Percentiles rank a stretch among this genome's conserved stretches.
Evolutionary conservation across 2,888 invertebrate species (phyloP).

Genomic region (Mythimna lalbum): DNA sequence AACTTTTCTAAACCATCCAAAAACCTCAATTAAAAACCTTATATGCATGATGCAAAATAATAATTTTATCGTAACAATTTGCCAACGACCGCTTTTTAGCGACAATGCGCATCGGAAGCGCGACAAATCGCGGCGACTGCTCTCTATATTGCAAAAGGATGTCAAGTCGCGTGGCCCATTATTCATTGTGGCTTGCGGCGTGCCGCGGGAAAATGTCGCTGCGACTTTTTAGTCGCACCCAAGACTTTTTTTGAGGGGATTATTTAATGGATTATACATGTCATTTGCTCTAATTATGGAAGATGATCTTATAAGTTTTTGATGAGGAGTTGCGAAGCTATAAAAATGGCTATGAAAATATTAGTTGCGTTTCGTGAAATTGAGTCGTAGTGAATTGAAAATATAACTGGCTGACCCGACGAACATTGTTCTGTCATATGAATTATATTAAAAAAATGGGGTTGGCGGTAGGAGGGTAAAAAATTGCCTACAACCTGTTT

Average conservation of each 20-base stretch:
- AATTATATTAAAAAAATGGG: no score
- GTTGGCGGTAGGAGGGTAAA: no score
- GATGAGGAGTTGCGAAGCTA: conserved; percentile 9
- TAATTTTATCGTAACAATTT: conserved; percentile 65
- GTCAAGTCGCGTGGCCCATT: conserved; percentile 81
- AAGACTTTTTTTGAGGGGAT: conserved; percentile 54
- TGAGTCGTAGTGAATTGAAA: not conserved
- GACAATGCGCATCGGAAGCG: conserved; percentile 77
- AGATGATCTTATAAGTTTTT: conserved; percentile 42
- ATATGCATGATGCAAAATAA: conserved; percentile 23
- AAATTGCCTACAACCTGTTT: no score
- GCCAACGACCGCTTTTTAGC: conserved; percentile 63
- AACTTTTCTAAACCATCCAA: not conserved
- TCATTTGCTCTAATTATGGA: conserved; percentile 61
- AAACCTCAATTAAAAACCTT: conserved; percentile 9
- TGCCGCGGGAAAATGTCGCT: conserved; percentile 60
- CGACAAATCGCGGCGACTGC: conserved; percentile 83
- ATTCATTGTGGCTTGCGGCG: conserved; percentile 71
- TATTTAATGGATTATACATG: conserved; percentile 68
- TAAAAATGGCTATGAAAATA: conserved; percentile 10
- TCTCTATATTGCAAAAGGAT: conserved; percentile 85
- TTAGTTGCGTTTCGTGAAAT: not conserved
- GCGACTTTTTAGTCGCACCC: conserved; percentile 49
- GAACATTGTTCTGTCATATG: no score
- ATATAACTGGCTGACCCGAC: no score